phyloP scores from a whole-genome alignment of 2,113 vertebrate species.

The Gambusia affinis region DNA sequence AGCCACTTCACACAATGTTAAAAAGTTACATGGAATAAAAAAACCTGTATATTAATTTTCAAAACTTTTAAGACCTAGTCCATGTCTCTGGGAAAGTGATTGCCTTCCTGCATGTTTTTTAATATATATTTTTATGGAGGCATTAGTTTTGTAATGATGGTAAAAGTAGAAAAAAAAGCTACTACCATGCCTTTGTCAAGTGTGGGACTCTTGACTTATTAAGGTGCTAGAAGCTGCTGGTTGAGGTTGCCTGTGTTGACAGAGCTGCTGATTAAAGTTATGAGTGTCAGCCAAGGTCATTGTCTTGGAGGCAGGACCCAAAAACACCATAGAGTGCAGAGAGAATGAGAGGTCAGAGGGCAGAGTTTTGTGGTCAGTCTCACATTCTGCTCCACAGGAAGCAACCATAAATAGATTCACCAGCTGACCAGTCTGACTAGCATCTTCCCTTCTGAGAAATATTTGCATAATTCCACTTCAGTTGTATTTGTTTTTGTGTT shows the following conservation, averaged over 20 bases:
- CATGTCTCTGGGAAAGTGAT: background rate
- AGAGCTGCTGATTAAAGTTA: constrained; percentile 68
- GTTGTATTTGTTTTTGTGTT: background rate
- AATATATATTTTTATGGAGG: background rate
- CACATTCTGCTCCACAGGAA: constrained; percentile 42
- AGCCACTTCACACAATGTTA: no score
- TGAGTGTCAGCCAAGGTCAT: constrained; percentile 58
- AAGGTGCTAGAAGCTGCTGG: constrained; percentile 42
- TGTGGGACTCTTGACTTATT: constrained; percentile 43
- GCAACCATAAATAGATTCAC: constrained; percentile 36
- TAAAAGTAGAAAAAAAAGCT: constrained; percentile 1
- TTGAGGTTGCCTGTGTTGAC: constrained; percentile 32
- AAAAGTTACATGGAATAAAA: no score
- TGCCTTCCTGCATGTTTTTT: background rate
- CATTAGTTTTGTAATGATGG: background rate
- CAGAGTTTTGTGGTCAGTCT: constrained; percentile 9
- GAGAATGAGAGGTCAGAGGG: constrained; percentile 47
- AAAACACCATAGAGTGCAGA: constrained; percentile 49
- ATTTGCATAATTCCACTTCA: background rate
- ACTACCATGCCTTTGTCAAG: background rate
- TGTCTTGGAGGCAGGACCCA: constrained; percentile 41
- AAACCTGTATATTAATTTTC: background rate
- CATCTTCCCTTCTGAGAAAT: background rate
- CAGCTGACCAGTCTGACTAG: background rate
- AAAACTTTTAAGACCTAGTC: constrained; percentile 10